phyloP scores from a whole-genome alignment of 2,797 vertebrate species.

The Artibeus jamaicensis region DNA sequence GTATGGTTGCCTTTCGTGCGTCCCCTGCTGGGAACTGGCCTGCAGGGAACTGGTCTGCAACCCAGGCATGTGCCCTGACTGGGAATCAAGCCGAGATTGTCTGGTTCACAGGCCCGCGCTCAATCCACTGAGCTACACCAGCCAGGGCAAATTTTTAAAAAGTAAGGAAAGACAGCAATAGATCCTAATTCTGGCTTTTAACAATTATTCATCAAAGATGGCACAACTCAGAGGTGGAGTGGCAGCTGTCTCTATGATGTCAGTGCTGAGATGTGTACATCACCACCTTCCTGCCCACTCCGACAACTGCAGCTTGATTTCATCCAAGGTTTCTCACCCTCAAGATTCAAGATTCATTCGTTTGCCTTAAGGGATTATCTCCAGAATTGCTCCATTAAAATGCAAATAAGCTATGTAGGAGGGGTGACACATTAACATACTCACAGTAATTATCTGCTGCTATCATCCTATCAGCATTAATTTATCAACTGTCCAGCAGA shows the following conservation, averaged over 20 bases:
- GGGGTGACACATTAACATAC: conserved; percentile 59
- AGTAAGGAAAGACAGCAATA: background rate
- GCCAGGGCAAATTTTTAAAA: too few species aligned
- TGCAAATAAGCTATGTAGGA: conserved; percentile 68
- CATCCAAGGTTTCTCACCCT: conserved; percentile 42
- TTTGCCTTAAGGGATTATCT: conserved; percentile 56
- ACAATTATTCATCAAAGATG: conserved; percentile 42
- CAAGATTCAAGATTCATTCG: conserved; percentile 48
- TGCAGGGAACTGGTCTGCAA: too few species aligned
- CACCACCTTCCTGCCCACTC: background rate
- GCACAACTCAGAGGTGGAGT: background rate
- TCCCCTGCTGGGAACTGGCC: too few species aligned
- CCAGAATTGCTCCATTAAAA: conserved; percentile 70
- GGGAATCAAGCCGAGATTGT: too few species aligned
- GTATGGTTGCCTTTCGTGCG: too few species aligned
- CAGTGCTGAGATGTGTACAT: background rate
- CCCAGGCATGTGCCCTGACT: too few species aligned
- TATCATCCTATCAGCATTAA: conserved; percentile 68
- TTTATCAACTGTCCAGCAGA: conserved; percentile 62
- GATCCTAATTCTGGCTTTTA: conserved; percentile 19
- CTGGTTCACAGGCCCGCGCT: too few species aligned
- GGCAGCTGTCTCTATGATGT: background rate
- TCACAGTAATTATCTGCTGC: conserved; percentile 54
- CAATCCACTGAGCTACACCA: too few species aligned
- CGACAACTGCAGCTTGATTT: background rate